A percentile compares a stretch with the other conserved stretches of the same genome.
These are phyloP conservation scores for Heliconius hortense DNA, from an alignment of 2,888 invertebrate genomes.

Conservation along the genomic window DNA sequence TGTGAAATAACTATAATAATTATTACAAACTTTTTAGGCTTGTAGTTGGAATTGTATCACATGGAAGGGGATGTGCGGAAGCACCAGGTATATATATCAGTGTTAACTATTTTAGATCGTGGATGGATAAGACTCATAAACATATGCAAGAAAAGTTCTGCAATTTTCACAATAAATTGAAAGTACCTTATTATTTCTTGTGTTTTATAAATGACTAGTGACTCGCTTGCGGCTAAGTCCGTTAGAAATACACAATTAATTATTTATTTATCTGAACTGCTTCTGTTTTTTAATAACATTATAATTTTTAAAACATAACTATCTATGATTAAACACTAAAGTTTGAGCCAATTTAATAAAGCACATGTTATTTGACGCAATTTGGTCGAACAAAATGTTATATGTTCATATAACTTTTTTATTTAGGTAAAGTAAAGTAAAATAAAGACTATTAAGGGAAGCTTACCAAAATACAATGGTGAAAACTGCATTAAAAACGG, in stretches of 20 bases:
- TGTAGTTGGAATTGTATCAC: slow-evolving; percentile 53
- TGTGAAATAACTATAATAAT: background rate
- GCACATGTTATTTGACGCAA: no score
- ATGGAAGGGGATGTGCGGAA: slow-evolving; percentile 49
- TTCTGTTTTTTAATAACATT: background rate
- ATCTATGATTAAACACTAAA: background rate
- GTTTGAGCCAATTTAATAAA: no score
- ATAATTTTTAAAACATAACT: background rate
- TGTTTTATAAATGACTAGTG: background rate
- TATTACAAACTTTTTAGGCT: slow-evolving; percentile 43
- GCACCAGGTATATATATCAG: slow-evolving; percentile 51
- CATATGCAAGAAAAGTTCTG: slow-evolving; percentile 47
- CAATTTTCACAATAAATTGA: slow-evolving; percentile 44
- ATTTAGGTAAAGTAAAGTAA: no score
- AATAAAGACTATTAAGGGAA: no score
- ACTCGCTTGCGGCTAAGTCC: background rate
- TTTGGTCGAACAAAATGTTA: no score
- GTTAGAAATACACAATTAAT: no score
- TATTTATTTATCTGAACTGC: no score
- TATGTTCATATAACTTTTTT: no score
- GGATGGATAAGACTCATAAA: slow-evolving; percentile 46
- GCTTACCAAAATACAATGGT: no score
- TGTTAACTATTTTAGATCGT: slow-evolving; percentile 46
- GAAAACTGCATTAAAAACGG: no score
- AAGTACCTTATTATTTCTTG: background rate